A percentile compares a stretch with the other conserved stretches of the same genome.
These are phyloP conservation scores for Pedetes capensis DNA, from an alignment of 2,113 vertebrate species.

Conservation along the genomic window DNA sequence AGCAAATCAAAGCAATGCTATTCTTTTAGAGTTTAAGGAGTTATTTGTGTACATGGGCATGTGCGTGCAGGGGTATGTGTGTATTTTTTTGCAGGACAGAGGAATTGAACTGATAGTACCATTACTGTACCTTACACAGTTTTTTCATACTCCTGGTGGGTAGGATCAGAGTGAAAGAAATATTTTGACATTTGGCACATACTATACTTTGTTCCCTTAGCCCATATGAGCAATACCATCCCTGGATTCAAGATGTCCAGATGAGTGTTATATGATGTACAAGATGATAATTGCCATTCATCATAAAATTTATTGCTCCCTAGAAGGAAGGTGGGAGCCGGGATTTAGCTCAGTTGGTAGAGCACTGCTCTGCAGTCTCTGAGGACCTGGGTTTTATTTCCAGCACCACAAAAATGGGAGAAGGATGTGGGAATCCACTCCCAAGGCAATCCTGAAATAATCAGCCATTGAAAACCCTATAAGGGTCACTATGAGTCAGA, in stretches of 20 bases:
- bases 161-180: background rate
- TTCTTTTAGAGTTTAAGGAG: background rate
- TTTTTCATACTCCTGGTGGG: background rate
- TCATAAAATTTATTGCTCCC: background rate
- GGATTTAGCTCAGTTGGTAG: too few relatives aligned
- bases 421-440: too few relatives aligned
- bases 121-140: background rate
- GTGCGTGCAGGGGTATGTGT: background rate
- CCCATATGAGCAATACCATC: background rate
- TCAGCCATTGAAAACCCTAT: too few relatives aligned
- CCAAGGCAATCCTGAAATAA: too few relatives aligned
- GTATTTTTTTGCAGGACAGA: background rate
- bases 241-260: background rate
- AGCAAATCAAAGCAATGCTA: background rate
- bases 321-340: too few relatives aligned
- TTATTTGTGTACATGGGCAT: accelerated
- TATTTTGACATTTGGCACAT: background rate
- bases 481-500: too few relatives aligned
- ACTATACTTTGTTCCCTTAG: background rate
- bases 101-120: background rate
- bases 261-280: background rate
- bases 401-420: too few relatives aligned
- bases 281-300: background rate
- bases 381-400: too few relatives aligned
- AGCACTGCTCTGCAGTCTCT: too few relatives aligned